Conservation (phyloP, 2,888 invertebrate genomes). For the Ophion ellenae region DNA sequence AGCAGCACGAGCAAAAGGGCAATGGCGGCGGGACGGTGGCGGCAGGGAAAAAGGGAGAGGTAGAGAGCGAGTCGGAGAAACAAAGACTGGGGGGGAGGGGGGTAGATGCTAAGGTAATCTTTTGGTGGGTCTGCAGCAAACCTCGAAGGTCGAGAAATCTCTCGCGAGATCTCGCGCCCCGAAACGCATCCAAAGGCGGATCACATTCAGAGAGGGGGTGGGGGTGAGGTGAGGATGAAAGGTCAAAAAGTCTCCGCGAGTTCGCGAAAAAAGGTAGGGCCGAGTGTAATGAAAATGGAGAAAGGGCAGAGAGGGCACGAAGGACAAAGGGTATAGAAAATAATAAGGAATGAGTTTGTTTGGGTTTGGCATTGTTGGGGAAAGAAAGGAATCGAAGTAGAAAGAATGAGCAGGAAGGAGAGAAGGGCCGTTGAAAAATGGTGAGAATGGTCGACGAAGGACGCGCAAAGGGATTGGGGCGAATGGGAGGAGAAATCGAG, state of each 20-base stretch:
- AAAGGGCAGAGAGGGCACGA: slow-evolving; percentile 16
- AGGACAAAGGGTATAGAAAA: slow-evolving; percentile 15
- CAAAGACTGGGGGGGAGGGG: neutral
- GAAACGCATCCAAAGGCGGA: slow-evolving; percentile 18
- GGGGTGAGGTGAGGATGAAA: slow-evolving; percentile 59
- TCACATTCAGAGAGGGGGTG: slow-evolving; percentile 30
- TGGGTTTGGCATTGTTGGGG: neutral
- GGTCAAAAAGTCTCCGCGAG: slow-evolving; percentile 33
- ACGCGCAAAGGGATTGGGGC: slow-evolving; percentile 14
- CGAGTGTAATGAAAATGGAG: slow-evolving; percentile 43
- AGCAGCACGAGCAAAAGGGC: slow-evolving; percentile 47
- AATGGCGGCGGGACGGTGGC: slow-evolving; percentile 36
- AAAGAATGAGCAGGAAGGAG: slow-evolving; percentile 38
- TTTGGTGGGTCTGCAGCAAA: slow-evolving; percentile 32
- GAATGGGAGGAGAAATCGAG: neutral
- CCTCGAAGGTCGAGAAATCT: slow-evolving; percentile 55
- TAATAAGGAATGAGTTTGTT: neutral
- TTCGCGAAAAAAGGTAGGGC: slow-evolving; percentile 26
- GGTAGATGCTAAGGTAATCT: slow-evolving; percentile 12
- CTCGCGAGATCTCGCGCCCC: slow-evolving; percentile 27
- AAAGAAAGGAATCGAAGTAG: slow-evolving; percentile 38
- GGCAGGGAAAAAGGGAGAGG: slow-evolving; percentile 30
- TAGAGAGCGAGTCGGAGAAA: neutral
- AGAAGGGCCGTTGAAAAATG: slow-evolving; percentile 25
- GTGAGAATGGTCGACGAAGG: slow-evolving; percentile 42